Base-by-base conservation (phyloP, 2,888 invertebrate genomes). In the Zhuqinia jingwanae region DNA sequence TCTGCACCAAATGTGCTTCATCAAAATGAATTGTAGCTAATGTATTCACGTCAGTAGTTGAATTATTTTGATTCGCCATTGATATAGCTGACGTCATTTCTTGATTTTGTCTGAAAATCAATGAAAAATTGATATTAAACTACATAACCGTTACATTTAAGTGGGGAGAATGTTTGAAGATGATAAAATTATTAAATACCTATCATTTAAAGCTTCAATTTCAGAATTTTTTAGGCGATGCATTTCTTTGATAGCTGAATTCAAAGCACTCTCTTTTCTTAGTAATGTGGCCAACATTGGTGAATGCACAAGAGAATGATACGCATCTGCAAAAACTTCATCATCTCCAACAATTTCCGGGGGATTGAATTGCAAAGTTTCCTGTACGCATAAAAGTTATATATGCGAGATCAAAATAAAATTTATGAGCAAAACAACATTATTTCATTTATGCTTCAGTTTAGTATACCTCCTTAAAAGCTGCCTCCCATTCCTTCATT, bases 1-100 rank as follows among this genome's bases (percentile, higher is more conserved):
- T 96, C 79, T 96, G 96, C n/a, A 96, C 94, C 91, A 97, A 93
- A 91, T 96, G 95, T 92, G 96, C 96, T 88, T 96, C 95, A 91
- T 96, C 96, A 91, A 96, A 96, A 86, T 93, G 93, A 89, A 94
- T 94, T 0, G 95, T 95, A 0, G 97, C 96, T 89, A 98, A 93
- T 89, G 95, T 95, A 92, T 98, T 98, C 78, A 98, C 97, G 91
- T 97, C 94, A 85, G 95, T 95, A 92, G 97, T 97, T 0, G 96
- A 97, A 60, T 95, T 96, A 6, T 95, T 95, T 56, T 94, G 93
- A 91, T 97, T 96, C 70, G 97, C 93, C 78, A 95, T 94, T 89
- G 96, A 95, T 63, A 98, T 95, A 78, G 97, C 96, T 56, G 95
- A 94, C 90, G 96, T 96, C 97, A 98, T 98, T 93, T 98, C 98